These are phyloP conservation scores for Ditylenchus weischeri DNA, from an alignment of 2,888 invertebrate genomes.

Conservation along the genomic window DNA sequence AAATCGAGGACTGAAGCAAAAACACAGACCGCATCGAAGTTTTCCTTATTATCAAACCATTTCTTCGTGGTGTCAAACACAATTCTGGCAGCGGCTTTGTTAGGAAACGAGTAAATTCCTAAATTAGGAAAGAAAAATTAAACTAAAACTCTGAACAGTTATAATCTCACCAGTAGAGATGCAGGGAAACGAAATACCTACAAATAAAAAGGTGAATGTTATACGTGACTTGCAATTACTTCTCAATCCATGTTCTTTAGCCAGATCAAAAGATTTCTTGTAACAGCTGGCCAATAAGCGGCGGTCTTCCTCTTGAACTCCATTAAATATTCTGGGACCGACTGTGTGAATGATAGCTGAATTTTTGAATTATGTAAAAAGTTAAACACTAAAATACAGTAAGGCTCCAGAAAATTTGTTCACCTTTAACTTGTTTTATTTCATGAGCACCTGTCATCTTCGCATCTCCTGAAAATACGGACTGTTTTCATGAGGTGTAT, in stretches of 20 bases:
- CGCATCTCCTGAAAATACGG: constrained; percentile 69
- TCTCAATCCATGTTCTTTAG: constrained; percentile 62
- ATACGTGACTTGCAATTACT: constrained; percentile 58
- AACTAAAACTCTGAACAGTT: too few relatives aligned
- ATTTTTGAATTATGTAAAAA: constrained; percentile 51
- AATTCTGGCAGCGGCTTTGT: constrained; percentile 19
- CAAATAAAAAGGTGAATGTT: not conserved
- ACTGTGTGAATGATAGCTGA: constrained; percentile 84
- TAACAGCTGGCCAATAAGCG: constrained; percentile 71
- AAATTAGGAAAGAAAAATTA: too few relatives aligned
- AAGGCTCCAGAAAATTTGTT: not conserved
- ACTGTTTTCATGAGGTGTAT: too few relatives aligned
- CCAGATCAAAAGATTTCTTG: constrained; percentile 68
- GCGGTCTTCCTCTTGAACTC: constrained; percentile 67
- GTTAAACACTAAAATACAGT: not conserved
- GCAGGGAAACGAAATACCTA: constrained; percentile 71
- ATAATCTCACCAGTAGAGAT: constrained; percentile 71
- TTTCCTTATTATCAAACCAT: constrained; percentile 13
- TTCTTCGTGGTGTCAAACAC: constrained; percentile 11
- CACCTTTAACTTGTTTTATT: constrained; percentile 35
- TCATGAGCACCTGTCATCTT: constrained; percentile 79
- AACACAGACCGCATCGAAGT: constrained; percentile 5
- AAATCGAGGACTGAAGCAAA: too few relatives aligned
- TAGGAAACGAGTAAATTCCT: constrained; percentile 78
- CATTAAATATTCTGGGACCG: constrained; percentile 67